Evolutionary conservation across 1,140 invertebrate genomes (phyloP), one percentile per base, ranked within the genome.

Genomic region (Diprion similis): DNA sequence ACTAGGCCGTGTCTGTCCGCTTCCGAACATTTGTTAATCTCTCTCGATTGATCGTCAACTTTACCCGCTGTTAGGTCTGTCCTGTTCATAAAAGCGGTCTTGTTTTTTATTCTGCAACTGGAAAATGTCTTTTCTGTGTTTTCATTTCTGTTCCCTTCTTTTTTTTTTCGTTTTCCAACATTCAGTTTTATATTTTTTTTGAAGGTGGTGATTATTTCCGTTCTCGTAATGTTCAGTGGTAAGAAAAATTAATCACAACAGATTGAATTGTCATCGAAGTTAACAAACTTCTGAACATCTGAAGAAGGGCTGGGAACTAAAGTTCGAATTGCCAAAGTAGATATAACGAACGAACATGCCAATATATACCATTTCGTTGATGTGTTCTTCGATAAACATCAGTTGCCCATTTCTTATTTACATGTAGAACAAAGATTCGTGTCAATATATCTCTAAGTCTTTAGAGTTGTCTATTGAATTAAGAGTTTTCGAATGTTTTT

Each of bases 1-100:
- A 84, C 86, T 87, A 86, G 85, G 86, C 87, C 86, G 81, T 84
- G 71, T 79, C 71, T 76, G 75, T 82, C 73, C 75, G 74, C 81
- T 59, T 59, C n/a, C 51, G 51, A 59, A 68, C 78, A 51, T 68
- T 59, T 59, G 51, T 59, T 59, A 59, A 59, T 59, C 51, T 59
- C 51, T 37, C 24, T 59, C 51, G 11, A 66, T 47, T 80, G 74
- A 77, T 80, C 75, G 78, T 71, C 75, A 76, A 70, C 69, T 72
- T 66, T 70, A 75, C 72, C 73, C 73, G 77, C 77, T 68, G 66
- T 76, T 68, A 73, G 74, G 73, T 74, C 76, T 77, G 77, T 78
- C 77, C 73, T 73, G 72, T 73, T 72, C 24, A 74, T 46, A 72
- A 76, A 68, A 80, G 76, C 72, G 17, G 11, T 59, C 51, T 72